Evolutionary conservation across 2,797 vertebrate species (phyloP), one percentile per base, ranked within the genome.

Genomic region (Momotus momota): DNA sequence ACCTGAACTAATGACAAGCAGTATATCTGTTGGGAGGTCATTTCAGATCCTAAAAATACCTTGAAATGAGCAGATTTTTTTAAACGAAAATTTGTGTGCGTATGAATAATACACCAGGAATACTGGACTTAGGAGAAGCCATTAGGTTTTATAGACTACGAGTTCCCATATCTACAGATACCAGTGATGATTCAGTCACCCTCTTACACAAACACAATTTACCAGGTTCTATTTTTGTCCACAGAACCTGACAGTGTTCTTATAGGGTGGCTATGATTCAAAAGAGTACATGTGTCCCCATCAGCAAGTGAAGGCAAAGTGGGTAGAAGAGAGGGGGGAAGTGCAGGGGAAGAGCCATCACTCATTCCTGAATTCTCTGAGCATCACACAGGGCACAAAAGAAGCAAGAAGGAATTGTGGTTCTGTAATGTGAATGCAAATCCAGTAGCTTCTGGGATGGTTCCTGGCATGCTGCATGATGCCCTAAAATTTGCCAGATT

Each of bases 171-270:
- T 67, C 85, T 88, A 48, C 27, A 18, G 84, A 45, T 94, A 86
- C 38, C 58, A 79, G 33, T 51, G 69, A 84, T 91, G 93, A 93
- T 83, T 97, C 91, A 94, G 80, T 88, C 58, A 88, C 66, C 25
- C 35, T 88, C 52, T 95, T 77, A 90, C 66, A 94, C 82, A 88
- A 91, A 94, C 58, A 86, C 62, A 90, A 74, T 90, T 95, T 94
- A 81, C 8, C 5, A 92, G 64, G 57, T 83, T 81, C 93, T 95
- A 90, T 83, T 96, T 96, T 86, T 93, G 72, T 62, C 29, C 45
- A 38, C n/a, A 86, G 87, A 91, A 75, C 66, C 64, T 94, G 81
- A 85, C 0, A 15, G 40, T 83, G 62, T 87, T 93, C 85, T 92
- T 92, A 65, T 25, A 91, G 43, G 23, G 61, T 72, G 41, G 64